Evolutionary conservation across 2,113 vertebrate species (phyloP), one percentile per base, ranked within the genome.

Genomic region (Corapipo altera): DNA sequence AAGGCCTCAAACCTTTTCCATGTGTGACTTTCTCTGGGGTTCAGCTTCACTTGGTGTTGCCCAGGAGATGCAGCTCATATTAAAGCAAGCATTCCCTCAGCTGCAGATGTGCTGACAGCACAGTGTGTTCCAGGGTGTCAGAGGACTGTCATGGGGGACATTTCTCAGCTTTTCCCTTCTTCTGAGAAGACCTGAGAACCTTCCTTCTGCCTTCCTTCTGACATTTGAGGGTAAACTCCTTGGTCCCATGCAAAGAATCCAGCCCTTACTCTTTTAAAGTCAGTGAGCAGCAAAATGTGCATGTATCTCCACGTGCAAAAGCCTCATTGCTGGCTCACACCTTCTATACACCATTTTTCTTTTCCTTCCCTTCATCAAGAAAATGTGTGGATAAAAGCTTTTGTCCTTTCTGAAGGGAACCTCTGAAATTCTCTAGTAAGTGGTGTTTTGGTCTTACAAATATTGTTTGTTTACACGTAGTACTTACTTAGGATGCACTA

Each of bases 1-100:
- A 82, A 75, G 17, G n/a, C 24, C 32, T 54, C 19, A 57, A 10
- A 58, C 3, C 26, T 51, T 62, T 62, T 51, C 48, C 8, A 13
- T 33, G 6, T 24, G 32, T 1, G 1, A 15, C 46, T 88, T 57
- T 62, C 37, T 33, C 35, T 74, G 59, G 21, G 12, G 12, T 72
- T 28, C 41, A n/a, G 33, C 72, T 86, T 77, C 24, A 44, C 6
- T 35, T 59, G 51, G 44, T 30, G 6, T 27, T 82, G 19, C 30
- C 24, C 52, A 59, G 44, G 35, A 86, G 20, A 9, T 21, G 28
- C 3, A 1, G 35, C 48, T 73, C 18, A 41, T 32, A 54, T 39
- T 1, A 0, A 55, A 67, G 66, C 0, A 3, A 70, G 59, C 33
- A 7, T 7, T 59, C 41, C 28, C n/a, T 27, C 37, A 57, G 24